phyloP scores from a whole-genome alignment of 2,888 invertebrate genomes.

The Ametastegia equiseti region DNA sequence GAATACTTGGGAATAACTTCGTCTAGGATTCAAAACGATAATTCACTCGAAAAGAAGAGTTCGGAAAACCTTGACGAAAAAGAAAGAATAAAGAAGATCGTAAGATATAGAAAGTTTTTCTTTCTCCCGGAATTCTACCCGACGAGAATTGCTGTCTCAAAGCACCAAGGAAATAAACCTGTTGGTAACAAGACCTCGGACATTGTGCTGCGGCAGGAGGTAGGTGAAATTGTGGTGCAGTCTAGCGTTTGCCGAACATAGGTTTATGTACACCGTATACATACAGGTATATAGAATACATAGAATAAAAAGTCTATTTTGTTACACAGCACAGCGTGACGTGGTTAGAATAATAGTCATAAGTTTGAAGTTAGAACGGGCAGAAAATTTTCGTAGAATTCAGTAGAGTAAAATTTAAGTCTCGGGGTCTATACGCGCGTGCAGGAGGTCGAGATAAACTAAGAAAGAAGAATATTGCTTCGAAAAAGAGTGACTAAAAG shows the following conservation, averaged over 20 bases:
- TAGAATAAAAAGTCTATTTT: background rate
- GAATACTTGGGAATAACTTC: too few species aligned
- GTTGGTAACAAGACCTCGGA: constrained; percentile 1
- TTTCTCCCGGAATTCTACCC: background rate
- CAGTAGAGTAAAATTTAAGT: constrained; percentile 5
- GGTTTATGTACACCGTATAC: background rate
- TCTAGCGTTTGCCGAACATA: constrained; percentile 28
- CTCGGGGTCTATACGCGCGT: background rate
- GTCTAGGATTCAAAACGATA: background rate
- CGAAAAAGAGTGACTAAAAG: constrained; percentile 48
- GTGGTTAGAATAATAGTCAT: background rate
- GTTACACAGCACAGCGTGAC: constrained; percentile 25
- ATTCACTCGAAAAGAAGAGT: background rate
- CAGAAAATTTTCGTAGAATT: constrained; percentile 61
- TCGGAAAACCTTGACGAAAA: background rate
- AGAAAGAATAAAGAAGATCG: background rate
- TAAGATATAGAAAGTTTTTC: background rate
- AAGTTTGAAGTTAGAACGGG: constrained; percentile 35
- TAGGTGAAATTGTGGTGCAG: constrained; percentile 16
- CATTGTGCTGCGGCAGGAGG: background rate
- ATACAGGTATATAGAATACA: background rate
- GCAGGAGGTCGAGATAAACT: background rate
- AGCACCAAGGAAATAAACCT: constrained; percentile 12
- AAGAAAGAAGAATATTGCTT: constrained; percentile 43
- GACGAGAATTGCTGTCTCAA: background rate